These are phyloP conservation scores for Pachypeltis micranthus DNA, from an alignment of 1,140 invertebrate species.

Conservation along the genomic window DNA sequence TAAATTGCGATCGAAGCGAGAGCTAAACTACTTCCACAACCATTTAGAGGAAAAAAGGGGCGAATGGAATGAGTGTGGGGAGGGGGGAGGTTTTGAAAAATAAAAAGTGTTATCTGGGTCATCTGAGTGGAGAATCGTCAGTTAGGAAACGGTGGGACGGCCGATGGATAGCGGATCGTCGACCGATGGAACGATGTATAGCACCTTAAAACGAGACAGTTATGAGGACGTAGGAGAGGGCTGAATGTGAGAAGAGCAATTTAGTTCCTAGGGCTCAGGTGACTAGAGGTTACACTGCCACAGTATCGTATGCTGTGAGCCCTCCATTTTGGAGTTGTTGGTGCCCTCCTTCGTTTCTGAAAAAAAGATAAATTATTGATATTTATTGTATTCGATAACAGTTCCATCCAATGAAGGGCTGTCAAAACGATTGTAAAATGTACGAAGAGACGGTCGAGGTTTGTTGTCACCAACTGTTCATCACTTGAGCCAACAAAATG, in stretches of 20 bases:
- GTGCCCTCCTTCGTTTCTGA: constrained; percentile 77
- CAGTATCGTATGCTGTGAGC: constrained; percentile 93
- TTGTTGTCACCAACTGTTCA: too few species aligned
- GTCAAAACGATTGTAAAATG: too few species aligned
- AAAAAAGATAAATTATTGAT: constrained; percentile 31
- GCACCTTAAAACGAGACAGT: constrained; percentile 10
- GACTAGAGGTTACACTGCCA: constrained; percentile 86
- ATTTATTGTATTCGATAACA: neutral
- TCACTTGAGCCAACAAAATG: too few species aligned
- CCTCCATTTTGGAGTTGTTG: constrained; percentile 57
- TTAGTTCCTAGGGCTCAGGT: constrained; percentile 12
- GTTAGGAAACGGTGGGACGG: neutral
- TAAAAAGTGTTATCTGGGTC: neutral
- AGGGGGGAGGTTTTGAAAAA: neutral
- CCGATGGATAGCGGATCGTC: constrained; percentile 3
- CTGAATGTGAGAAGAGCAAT: neutral
- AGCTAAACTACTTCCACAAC: neutral
- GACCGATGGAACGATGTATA: neutral
- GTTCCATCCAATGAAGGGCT: too few species aligned
- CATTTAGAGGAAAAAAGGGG: neutral
- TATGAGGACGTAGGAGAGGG: neutral
- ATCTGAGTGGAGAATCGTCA: constrained; percentile 9
- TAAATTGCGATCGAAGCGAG: too few species aligned
- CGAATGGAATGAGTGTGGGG: neutral
- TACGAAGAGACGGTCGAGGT: too few species aligned